phyloP scores from a whole-genome alignment of 2,888 invertebrate genomes.

The Oxytorus armatus region DNA sequence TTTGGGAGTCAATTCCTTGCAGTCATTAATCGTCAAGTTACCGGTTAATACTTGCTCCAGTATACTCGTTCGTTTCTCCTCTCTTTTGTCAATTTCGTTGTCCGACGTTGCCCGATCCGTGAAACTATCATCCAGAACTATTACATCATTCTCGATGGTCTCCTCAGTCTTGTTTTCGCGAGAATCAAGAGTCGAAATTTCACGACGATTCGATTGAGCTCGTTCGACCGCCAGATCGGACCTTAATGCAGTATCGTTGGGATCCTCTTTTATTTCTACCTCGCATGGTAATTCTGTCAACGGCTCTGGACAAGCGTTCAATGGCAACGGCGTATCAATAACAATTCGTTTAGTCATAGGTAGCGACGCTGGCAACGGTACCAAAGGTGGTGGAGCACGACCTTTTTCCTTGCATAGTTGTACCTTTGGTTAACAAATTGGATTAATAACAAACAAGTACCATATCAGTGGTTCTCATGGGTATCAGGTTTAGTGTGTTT shows the following conservation, averaged over 20 bases:
- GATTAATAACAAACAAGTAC: neutral
- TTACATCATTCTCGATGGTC: slow-evolving; percentile 42
- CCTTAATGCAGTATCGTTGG: slow-evolving; percentile 46
- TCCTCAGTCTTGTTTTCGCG: slow-evolving; percentile 35
- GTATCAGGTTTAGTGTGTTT: no score
- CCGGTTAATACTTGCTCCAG: slow-evolving; percentile 79
- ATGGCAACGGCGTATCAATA: slow-evolving; percentile 52
- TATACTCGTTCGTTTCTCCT: slow-evolving; percentile 77
- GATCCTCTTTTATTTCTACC: slow-evolving; percentile 79
- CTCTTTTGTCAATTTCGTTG: slow-evolving; percentile 55
- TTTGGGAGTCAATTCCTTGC: slow-evolving; percentile 74
- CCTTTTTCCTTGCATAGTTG: slow-evolving; percentile 78
- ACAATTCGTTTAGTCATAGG: slow-evolving; percentile 67
- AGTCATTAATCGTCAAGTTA: slow-evolving; percentile 76
- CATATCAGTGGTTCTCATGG: no score
- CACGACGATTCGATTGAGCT: slow-evolving; percentile 1
- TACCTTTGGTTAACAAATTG: slow-evolving; percentile 70
- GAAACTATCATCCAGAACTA: slow-evolving; percentile 52
- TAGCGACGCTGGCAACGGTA: slow-evolving; percentile 76
- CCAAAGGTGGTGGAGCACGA: slow-evolving; percentile 79
- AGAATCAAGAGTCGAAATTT: slow-evolving; percentile 9
- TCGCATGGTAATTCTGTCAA: slow-evolving; percentile 78
- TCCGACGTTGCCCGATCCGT: slow-evolving; percentile 44
- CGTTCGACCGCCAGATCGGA: slow-evolving; percentile 7
- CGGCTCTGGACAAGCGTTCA: slow-evolving; percentile 70